Base-by-base conservation (phyloP, 2,797 vertebrate genomes). In the Serranus cabrilla region DNA sequence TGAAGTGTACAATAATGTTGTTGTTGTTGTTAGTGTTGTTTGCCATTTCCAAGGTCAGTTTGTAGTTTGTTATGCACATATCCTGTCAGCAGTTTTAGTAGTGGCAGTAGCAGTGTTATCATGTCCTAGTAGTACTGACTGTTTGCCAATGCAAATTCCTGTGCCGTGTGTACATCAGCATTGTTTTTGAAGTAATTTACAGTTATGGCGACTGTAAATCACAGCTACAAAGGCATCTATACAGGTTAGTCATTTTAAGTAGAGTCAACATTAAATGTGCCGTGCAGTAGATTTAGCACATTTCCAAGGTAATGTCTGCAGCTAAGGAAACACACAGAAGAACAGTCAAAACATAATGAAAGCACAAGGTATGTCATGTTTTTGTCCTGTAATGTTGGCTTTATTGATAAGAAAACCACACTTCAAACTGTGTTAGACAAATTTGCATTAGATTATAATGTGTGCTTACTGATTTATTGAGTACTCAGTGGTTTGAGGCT, bases 371-470 rank as follows among this genome's bases (percentile, higher is more conserved):
- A 11, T 39, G 40, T 40, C 9, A 4, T 52, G n/a, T 70, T 60
- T 64, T 37, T 5, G 31, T 10, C 7, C 9, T 55, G 54, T 18
- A 23, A 46, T 54, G 54, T 31, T 31, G 52, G 20, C 25, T 57
- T 67, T 43, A 47, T 40, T 14, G 2, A 7, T 13, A 2, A 43
- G 17, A 47, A 31, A 51, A 51, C 4, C 12, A n/a, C 11, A 51
- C 59, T 51, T 72, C 4, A 76, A 42, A 65, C 21, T 39, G 13
- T 39, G 13, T 43, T 57, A 1, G 39, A 60, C 56, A 70, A 60
- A 76, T 83, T 74, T 68, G 20, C 74, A 16, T 52, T 73, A 70
- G 81, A 82, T 84, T 46, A 12, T 16, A 11, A 56, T 60, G 20
- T 72, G 50, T 65, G 52, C 47, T 68, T 7, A 18, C 31, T 73